Percentiles rank a stretch among this genome's conserved stretches.
These are phyloP conservation scores for Aphelinus atriplicis DNA, from an alignment of 1,140 invertebrate species.

Conservation along the genomic window DNA sequence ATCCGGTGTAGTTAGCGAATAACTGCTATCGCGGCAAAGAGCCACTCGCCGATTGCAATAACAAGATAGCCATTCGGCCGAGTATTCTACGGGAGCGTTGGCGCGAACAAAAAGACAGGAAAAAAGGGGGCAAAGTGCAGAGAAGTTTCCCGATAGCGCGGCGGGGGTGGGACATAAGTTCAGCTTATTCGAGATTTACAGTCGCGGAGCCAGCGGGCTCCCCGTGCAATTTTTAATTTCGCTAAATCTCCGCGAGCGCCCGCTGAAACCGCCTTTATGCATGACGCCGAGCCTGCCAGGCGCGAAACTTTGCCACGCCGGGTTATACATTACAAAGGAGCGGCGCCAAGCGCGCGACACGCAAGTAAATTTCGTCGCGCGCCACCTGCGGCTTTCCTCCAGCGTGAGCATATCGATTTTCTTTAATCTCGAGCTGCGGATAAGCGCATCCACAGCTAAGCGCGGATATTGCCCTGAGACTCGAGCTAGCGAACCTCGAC, in stretches of 20 bases:
- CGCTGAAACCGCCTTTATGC: constrained; percentile 12
- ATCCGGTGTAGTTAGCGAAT: constrained; percentile 16
- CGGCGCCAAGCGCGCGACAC: constrained; percentile 16
- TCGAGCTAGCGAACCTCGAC: too few species aligned
- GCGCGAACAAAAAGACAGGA: neutral
- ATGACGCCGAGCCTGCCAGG: neutral
- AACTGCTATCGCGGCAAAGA: neutral
- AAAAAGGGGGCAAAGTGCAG: neutral
- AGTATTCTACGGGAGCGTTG: too few species aligned
- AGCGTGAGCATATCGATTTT: constrained; percentile 25
- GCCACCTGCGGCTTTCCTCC: constrained; percentile 29
- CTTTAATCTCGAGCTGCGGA: constrained; percentile 12
- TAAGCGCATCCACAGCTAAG: constrained; percentile 1
- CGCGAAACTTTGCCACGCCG: too few species aligned
- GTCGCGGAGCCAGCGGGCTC: neutral
- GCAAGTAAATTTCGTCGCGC: constrained; percentile 21
- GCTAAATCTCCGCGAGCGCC: constrained; percentile 23
- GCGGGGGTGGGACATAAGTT: constrained; percentile 20
- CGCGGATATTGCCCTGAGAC: neutral
- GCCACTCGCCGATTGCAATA: too few species aligned
- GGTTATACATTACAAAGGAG: too few species aligned
- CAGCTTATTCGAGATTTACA: constrained; percentile 35
- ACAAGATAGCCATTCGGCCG: too few species aligned
- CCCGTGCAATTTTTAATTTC: constrained; percentile 33
- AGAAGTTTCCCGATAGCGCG: constrained; percentile 24